phyloP scores from a whole-genome alignment of 1,140 invertebrate genomes.

The Heliconius himera region DNA sequence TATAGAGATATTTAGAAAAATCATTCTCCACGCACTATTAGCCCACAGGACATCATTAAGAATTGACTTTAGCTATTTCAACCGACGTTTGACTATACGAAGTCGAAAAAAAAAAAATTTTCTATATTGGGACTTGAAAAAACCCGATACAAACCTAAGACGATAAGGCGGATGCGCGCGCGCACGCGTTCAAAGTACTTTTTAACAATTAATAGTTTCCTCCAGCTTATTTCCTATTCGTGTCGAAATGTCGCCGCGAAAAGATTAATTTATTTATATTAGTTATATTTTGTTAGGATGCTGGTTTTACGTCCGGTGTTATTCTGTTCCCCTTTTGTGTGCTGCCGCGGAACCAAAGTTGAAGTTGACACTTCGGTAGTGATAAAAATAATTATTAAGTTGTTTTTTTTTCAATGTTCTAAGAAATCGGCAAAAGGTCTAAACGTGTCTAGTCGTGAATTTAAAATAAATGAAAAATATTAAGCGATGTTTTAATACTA shows the following conservation, averaged over 20 bases:
- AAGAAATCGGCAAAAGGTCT: not conserved
- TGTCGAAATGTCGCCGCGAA: slow-evolving; percentile 48
- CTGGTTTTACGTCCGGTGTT: slow-evolving; percentile 19
- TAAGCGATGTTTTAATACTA: too few species aligned
- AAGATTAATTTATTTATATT: slow-evolving; percentile 46
- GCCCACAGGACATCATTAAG: slow-evolving; percentile 62
- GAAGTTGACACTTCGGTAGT: not conserved
- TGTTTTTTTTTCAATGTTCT: not conserved
- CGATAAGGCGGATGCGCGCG: slow-evolving; percentile 48
- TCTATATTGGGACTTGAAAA: slow-evolving; percentile 57
- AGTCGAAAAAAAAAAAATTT: slow-evolving; percentile 44
- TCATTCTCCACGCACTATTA: slow-evolving; percentile 41
- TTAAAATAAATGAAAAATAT: not conserved
- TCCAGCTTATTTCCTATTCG: slow-evolving; percentile 54
- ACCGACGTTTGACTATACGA: slow-evolving; percentile 45
- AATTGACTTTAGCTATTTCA: slow-evolving; percentile 55
- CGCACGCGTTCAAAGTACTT: slow-evolving; percentile 50
- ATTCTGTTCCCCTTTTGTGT: not conserved
- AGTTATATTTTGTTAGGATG: slow-evolving; percentile 26
- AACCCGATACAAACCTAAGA: slow-evolving; percentile 38
- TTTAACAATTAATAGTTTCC: slow-evolving; percentile 67
- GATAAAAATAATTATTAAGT: not conserved
- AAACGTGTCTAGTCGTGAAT: not conserved
- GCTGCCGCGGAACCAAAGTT: not conserved
- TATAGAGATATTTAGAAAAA: slow-evolving; percentile 22